Evolutionary conservation across 2,113 vertebrate species (phyloP).

Genomic region (Tricholaema leucomelas): DNA sequence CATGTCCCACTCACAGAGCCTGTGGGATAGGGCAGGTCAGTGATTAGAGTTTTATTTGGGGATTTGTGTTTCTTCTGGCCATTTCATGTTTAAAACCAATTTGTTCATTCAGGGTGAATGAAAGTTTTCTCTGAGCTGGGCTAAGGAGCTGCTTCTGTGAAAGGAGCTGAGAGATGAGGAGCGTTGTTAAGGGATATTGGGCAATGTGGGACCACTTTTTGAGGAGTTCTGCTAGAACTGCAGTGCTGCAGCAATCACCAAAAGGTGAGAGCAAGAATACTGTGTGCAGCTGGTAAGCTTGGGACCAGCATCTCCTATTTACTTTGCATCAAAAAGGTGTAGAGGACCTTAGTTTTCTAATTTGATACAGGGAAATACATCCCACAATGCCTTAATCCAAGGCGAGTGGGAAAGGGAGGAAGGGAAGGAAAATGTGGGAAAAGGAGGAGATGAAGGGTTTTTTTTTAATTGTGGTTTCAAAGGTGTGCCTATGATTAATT

Average conservation of each 20-base stretch:
- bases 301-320: background rate
- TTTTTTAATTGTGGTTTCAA: background rate
- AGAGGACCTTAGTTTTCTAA: background rate
- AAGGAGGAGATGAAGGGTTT: background rate
- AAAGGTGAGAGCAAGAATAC: background rate
- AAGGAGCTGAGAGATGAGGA: background rate
- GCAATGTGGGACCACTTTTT: background rate
- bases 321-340: background rate
- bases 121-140: background rate
- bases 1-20: background rate
- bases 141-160: background rate
- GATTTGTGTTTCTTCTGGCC: background rate
- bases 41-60: background rate
- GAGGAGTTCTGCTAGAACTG: background rate
- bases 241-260: background rate
- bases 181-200: background rate
- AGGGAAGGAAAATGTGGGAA: constrained; percentile 1
- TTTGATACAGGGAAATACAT: background rate
- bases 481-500: background rate
- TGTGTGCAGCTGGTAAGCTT: background rate
- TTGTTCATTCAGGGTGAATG: background rate
- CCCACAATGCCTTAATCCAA: background rate
- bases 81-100: background rate
- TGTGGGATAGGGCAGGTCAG: background rate
- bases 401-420: background rate